Percentiles rank a stretch among this genome's conserved stretches.
These are phyloP conservation scores for Epinotia demarniana DNA, from an alignment of 2,888 invertebrate genomes.

Conservation along the genomic window DNA sequence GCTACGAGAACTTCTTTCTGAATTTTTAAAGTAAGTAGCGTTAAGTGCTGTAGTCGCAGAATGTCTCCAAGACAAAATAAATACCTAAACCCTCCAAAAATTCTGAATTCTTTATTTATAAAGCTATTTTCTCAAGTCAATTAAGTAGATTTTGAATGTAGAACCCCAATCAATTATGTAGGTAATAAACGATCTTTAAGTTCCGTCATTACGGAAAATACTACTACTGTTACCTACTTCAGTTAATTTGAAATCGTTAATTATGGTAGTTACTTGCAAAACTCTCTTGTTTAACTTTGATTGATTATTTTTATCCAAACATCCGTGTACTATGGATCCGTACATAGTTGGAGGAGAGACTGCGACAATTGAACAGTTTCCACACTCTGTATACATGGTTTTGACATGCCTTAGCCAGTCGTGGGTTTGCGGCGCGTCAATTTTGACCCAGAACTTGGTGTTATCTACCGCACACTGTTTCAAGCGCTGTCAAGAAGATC, in stretches of 20 bases:
- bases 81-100: no score
- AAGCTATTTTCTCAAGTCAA: no score
- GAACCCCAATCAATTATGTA: background rate
- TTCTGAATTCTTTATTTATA: no score
- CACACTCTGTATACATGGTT: constrained; percentile 11
- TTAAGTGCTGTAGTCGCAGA: no score
- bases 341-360: constrained; percentile 6
- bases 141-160: no score
- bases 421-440: constrained; percentile 14
- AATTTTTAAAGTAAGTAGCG: no score
- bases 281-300: background rate
- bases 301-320: background rate
- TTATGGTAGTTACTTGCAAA: background rate
- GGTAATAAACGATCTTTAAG: background rate
- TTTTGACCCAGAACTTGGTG: constrained; percentile 21
- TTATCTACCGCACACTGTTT: constrained; percentile 18
- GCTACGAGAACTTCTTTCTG: no score
- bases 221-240: background rate
- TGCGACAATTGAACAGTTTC: constrained; percentile 10
- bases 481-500: background rate
- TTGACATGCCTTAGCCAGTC: background rate
- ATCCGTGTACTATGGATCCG: background rate
- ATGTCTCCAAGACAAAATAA: no score
- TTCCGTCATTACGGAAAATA: background rate
- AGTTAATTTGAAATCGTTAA: background rate